Conservation (phyloP, 2,797 vertebrate genomes). For the Sebastes nivosus region DNA sequence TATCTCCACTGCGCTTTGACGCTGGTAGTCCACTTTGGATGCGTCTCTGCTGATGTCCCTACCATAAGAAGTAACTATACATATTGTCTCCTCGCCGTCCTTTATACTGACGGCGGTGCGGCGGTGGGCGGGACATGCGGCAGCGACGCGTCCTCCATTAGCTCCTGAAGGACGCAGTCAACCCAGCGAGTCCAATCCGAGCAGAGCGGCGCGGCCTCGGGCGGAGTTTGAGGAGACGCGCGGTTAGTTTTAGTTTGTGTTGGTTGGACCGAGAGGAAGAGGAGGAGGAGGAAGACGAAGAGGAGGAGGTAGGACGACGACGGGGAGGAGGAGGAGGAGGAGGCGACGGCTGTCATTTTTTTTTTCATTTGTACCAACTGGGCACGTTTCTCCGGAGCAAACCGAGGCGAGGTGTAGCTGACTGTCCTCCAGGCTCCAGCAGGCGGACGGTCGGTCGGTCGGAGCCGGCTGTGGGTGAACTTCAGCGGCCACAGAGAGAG, state of each 20-base stretch:
- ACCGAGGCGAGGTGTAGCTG: conserved; percentile 57
- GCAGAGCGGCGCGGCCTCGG: conserved; percentile 54
- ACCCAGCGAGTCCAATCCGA: conserved; percentile 55
- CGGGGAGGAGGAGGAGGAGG: conserved; percentile 44
- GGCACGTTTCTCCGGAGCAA: conserved; percentile 70
- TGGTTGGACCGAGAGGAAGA: conserved; percentile 69
- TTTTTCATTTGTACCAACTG: conserved; percentile 66
- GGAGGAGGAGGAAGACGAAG: conserved; percentile 59
- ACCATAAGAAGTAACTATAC: not conserved
- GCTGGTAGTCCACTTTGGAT: not conserved
- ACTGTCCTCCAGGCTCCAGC: conserved; percentile 35
- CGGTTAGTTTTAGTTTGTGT: conserved; percentile 78
- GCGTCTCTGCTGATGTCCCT: not conserved
- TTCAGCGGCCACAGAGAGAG: not conserved
- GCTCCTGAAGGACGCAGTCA: conserved; percentile 47
- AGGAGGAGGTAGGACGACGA: conserved; percentile 35
- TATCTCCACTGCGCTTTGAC: not conserved
- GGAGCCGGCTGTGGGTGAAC: conserved; percentile 8
- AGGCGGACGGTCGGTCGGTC: conserved; percentile 24
- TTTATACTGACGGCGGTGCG: conserved; percentile 46
- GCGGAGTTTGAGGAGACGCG: conserved; percentile 78
- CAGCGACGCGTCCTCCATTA: conserved; percentile 24
- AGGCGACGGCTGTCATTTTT: conserved; percentile 68
- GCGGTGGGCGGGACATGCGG: conserved; percentile 55
- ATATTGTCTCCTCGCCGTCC: not conserved